Evolutionary conservation across 2,888 invertebrate species (phyloP).

Genomic region (Hipparchia sbordonii): DNA sequence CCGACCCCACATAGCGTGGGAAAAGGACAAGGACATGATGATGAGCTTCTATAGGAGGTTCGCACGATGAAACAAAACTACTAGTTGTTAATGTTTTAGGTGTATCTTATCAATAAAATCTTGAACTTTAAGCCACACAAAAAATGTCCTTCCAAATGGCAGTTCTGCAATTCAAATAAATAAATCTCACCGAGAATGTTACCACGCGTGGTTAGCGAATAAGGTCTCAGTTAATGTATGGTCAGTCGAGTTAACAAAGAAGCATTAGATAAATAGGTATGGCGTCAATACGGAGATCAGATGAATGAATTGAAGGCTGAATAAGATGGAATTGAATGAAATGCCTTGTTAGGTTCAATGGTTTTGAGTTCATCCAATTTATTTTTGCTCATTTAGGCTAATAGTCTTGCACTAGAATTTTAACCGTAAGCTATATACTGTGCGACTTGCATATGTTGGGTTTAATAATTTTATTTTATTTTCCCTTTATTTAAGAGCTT

Average conservation of each 20-base stretch:
- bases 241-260: conserved; percentile 31
- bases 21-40: too few relatives aligned
- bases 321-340: conserved; percentile 38
- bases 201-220: conserved; percentile 12
- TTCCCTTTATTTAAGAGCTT: too few relatives aligned
- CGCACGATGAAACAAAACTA: too few relatives aligned
- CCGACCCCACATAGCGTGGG: too few relatives aligned
- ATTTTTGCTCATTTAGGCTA: conserved; percentile 41
- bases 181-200: neutral
- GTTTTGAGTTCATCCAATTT: conserved; percentile 40
- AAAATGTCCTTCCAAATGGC: neutral
- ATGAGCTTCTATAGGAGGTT: too few relatives aligned
- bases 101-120: too few relatives aligned
- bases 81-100: too few relatives aligned
- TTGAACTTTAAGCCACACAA: neutral
- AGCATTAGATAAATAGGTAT: conserved; percentile 37
- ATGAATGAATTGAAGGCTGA: conserved; percentile 40
- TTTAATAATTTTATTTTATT: neutral
- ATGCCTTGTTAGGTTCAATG: conserved; percentile 38
- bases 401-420: conserved; percentile 38
- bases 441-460: conserved; percentile 14
- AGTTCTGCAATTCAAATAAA: neutral
- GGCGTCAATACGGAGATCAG: conserved; percentile 34
- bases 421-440: conserved; percentile 29
- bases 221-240: conserved; percentile 24